Base-by-base conservation (phyloP, 2,888 invertebrate genomes). In the Volucella zonaria region DNA sequence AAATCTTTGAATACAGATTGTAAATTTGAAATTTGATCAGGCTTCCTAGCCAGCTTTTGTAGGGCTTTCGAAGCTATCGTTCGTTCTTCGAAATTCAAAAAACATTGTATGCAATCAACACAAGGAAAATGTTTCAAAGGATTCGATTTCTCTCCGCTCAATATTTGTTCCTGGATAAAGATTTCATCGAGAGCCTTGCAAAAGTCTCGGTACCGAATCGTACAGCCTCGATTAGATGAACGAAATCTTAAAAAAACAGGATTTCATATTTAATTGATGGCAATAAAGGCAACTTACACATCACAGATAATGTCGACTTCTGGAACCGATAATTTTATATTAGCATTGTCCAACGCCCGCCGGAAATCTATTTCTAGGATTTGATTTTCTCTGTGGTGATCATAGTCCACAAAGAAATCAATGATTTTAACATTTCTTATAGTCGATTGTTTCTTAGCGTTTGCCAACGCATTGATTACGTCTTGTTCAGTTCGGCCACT, bases 11-110 rank as follows among this genome's bases (percentile, higher is more conserved):
- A 95, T 42, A 95, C 92, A 59, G 95, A 94, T 66, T 94, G 93
- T 52, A 96, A 93, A 88, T 96, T 96, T 78, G 95, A 94, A 47
- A 95, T 92, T 85, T 94, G 93, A 87, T 95, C 95, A 0, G 95
- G 94, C 58, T 93, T 93, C 87, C 93, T 93, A 45, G 95, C 93
- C 18, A 96, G 92, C 89, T 95, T 95, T 90, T 94, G 93, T 88
- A 96, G 93, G 0, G 95, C 95, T 74, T 93, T 92, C 1, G 95
- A 93, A 49, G 95, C 93, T 43, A 93, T 89, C 77, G 93, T 93
- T 40, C 96, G 92, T 91, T 96, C 96, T 85, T 96, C 95, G 90
- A 94, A 96, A 92, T 95, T 95, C 87, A 96, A 93, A 93, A 95
- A 96, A 87, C 91, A 91, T 8, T 89, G 87, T 14, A 94, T 93